Percentiles rank a stretch among this genome's conserved stretches.
These are phyloP conservation scores for Apogon talboti DNA, from an alignment of 2,797 vertebrate genomes.

Conservation along the genomic window DNA sequence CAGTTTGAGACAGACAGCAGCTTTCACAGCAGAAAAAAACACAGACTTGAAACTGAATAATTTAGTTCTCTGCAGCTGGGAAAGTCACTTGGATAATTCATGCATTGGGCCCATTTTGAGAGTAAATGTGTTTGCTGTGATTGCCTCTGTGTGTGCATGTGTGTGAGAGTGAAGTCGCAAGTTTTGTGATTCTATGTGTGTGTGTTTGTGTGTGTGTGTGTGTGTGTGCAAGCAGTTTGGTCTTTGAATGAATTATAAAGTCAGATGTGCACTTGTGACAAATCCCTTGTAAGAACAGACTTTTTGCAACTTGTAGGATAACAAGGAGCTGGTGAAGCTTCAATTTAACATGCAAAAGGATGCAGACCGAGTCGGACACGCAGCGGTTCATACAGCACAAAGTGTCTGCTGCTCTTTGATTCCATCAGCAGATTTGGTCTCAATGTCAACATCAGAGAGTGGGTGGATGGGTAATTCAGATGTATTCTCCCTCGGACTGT, in stretches of 20 bases:
- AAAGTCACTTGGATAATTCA: slow-evolving; percentile 77
- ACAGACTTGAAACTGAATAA: slow-evolving; percentile 72
- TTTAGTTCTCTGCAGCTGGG: slow-evolving; percentile 70
- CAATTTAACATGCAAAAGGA: slow-evolving; percentile 14
- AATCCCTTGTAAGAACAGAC: slow-evolving; percentile 60
- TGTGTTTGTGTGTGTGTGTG: slow-evolving; percentile 11
- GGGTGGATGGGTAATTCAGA: slow-evolving; percentile 47
- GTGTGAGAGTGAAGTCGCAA: slow-evolving; percentile 25
- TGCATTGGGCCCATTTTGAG: slow-evolving; percentile 64
- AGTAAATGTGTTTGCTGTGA: slow-evolving; percentile 50
- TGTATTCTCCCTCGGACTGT: slow-evolving; percentile 28
- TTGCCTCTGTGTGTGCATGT: slow-evolving; percentile 30
- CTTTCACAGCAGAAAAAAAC: slow-evolving; percentile 50
- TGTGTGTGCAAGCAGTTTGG: background rate
- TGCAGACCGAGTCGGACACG: background rate
- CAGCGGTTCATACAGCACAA: slow-evolving; percentile 4
- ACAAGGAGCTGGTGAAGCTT: slow-evolving; percentile 56
- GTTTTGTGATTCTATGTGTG: slow-evolving; percentile 6
- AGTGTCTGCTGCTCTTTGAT: slow-evolving; percentile 48
- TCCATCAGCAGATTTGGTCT: slow-evolving; percentile 53
- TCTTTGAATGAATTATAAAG: slow-evolving; percentile 67
- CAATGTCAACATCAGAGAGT: slow-evolving; percentile 35
- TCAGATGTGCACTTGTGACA: slow-evolving; percentile 68
- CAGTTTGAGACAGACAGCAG: slow-evolving; percentile 46
- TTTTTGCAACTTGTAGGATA: slow-evolving; percentile 58